Evolutionary conservation across 2,797 vertebrate species (phyloP).

Genomic region (Alectoris magna): DNA sequence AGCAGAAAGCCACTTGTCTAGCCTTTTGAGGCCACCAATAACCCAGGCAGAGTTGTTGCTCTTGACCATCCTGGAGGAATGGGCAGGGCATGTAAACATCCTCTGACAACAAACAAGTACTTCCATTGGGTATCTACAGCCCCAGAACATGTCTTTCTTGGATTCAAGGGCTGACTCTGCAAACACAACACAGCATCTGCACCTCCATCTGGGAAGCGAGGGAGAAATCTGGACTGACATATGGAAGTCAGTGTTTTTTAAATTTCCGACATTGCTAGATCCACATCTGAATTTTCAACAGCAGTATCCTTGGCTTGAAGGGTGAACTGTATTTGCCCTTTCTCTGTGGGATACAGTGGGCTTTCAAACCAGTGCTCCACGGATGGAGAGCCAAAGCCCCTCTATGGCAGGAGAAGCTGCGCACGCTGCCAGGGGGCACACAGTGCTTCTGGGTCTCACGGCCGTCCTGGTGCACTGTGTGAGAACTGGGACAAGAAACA

Average conservation of each 20-base stretch:
- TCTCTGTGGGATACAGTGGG: neutral
- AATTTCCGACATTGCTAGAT: neutral
- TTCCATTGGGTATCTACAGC: neutral
- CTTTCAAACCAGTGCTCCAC: neutral
- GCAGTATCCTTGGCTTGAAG: neutral
- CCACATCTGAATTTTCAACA: neutral
- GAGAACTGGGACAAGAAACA: neutral
- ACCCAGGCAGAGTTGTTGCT: neutral
- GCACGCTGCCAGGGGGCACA: neutral
- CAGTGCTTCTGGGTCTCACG: neutral
- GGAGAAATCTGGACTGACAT: constrained; percentile 44
- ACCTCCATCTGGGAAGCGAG: constrained; percentile 46
- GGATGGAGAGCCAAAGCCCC: neutral
- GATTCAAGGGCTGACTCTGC: neutral
- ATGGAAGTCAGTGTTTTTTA: constrained; percentile 34
- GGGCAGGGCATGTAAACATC: rapidly evolving
- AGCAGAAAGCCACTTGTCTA: neutral
- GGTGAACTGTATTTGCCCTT: neutral
- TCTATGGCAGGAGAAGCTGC: neutral
- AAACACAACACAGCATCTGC: constrained; percentile 25
- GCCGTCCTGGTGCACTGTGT: neutral
- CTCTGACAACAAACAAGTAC: neutral
- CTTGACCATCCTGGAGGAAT: neutral
- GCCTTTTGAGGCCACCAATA: neutral
- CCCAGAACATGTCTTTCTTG: neutral